Base-by-base conservation (phyloP, 2,888 invertebrate genomes). In the Siphlonurus alternatus region DNA sequence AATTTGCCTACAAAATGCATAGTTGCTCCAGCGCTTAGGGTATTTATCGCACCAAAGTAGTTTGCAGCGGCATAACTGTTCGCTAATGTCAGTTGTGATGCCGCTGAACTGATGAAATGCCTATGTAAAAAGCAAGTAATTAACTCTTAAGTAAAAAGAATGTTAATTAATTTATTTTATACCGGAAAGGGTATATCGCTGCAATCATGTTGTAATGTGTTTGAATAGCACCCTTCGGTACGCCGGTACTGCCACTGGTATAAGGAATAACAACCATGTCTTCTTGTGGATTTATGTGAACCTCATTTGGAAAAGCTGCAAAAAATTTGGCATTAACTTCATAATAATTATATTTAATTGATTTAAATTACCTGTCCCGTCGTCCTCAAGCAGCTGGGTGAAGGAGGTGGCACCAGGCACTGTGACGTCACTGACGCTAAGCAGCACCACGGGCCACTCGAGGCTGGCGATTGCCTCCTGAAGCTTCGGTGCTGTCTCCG, bases 191-290 rank as follows among this genome's bases (percentile, higher is more conserved):
- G 38, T 38, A 38, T 15, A 38, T 10, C 7, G 15, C 7, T 10
- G 38, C 38, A 15, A 38, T 15, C 15, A 5, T 15, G 38, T 38
- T 38, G 59, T 20, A 61, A 15, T 65, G 65, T 1, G 65, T 65
- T 23, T 65, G 65, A 18, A 63, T 61, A 15, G 54, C 63, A 20
- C 65, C 65, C 53, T 66, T 66, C 1, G 66, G 63, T 2, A 38
- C 7, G 1, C 78, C 78, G 0, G 78, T 78, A 1, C 78, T 79
- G 18, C 79, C 79, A 65, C 76, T 76, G 64, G 76, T 76, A 69
- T 74, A 76, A 2, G 77, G 77, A 38, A 78, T 66, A 1, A 73
- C 69, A 1, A 71, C 68, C 0, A 74, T 66, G 66, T 76, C 76
- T 7, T 74, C 71, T 25, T 66, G 64, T 1, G 72, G 70, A 63